Evolutionary conservation across 2,888 invertebrate species (phyloP), one percentile per base, ranked within the genome.

Genomic region (Netelia inedita): DNA sequence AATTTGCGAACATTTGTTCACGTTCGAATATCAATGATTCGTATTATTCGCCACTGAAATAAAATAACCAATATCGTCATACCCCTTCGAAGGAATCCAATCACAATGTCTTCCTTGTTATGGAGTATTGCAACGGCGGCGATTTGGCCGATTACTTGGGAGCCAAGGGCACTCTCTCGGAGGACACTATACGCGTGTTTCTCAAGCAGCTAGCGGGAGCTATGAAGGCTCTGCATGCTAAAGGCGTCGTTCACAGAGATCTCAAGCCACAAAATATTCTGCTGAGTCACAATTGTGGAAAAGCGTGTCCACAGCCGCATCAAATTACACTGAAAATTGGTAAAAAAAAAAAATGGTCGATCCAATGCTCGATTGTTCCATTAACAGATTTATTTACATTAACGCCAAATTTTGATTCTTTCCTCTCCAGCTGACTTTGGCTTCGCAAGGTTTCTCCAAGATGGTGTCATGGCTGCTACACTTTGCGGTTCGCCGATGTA

Each of bases 101-200:
- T 87, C 97, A 97, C 90, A 97, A 98, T 95, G 99, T 99, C 88
- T 99, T 97, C 95, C 96, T 99, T 91, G 98, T 99, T 91, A 99
- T 99, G 99, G 99, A 99, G 97, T 99, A 98, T 94, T 99, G 99
- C 95, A 99, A 99, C 95, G 99, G 99, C 69, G 99, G 99, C 23
- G 99, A 99, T 94, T 95, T 99, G 94, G 99, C 99, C 21, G 99
- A 99, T 95, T 99, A 99, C 95, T 95, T 99, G 88, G 96, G 96
- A 93, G 96, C 96, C 68, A 99, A 99, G 94, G 98, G 98, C 82
- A 98, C 98, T 66, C 95, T 99, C 61, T 99, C 98, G 94, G 99
- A 99, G 94, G 98, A 98, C 93, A 99, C 99, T 5, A 99, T 99
- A 91, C 95, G 98, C 86, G 95, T 98, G 90, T 99, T 99, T 95